phyloP scores from a whole-genome alignment of 2,113 vertebrate species.

The Atlantisia rogersi region DNA sequence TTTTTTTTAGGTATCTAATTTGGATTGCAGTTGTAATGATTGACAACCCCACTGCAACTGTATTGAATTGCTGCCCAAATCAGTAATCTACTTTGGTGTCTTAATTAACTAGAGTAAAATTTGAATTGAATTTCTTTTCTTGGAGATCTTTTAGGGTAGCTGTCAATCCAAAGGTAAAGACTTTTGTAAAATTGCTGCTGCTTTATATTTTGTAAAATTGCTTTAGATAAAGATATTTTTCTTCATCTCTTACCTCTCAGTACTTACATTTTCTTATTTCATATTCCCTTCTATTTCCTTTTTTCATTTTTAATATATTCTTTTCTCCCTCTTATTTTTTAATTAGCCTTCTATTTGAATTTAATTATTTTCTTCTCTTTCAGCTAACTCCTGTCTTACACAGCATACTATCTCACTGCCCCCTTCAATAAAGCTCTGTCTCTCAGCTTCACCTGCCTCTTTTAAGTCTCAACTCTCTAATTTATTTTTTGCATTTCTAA shows the following conservation, averaged over 20 bases:
- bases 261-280: constrained; percentile 46
- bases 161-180: constrained; percentile 64
- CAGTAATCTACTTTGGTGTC: constrained; percentile 57
- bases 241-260: constrained; percentile 51
- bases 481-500: constrained; percentile 39
- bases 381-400: constrained; percentile 41
- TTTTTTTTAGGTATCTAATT: neutral
- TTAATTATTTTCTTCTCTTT: constrained; percentile 62
- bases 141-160: constrained; percentile 34
- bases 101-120: constrained; percentile 62
- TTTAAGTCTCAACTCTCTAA: constrained; percentile 18
- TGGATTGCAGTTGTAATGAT: constrained; percentile 25
- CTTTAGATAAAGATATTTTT: constrained; percentile 54
- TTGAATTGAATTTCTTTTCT: constrained; percentile 62
- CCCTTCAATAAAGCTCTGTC: constrained; percentile 47
- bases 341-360: constrained; percentile 60
- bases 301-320: constrained; percentile 55
- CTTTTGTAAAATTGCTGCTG: constrained; percentile 34
- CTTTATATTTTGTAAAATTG: constrained; percentile 54
- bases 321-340: constrained; percentile 51
- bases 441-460: constrained; percentile 34
- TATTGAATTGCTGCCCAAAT: constrained; percentile 50
- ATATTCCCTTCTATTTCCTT: constrained; percentile 32
- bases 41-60: constrained; percentile 40
- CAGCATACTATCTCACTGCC: constrained; percentile 35